A percentile compares a stretch with the other conserved stretches of the same genome.
Conservation (phyloP, 2,888 invertebrate species). For the Myopa testacea region DNA sequence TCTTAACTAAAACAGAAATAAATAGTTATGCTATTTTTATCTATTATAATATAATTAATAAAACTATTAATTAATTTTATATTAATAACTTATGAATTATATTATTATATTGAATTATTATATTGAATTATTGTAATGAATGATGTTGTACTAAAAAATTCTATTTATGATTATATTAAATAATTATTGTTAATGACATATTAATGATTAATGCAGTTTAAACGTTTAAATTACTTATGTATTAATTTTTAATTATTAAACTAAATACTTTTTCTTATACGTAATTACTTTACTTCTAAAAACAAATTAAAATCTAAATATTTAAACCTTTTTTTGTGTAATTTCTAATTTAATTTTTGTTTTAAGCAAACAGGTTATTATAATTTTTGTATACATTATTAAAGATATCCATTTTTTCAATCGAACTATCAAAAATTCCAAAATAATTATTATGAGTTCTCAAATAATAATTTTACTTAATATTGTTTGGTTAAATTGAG, state of each 20-base stretch:
- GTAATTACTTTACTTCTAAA: no score
- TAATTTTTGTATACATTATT: no score
- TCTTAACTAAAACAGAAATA: neutral
- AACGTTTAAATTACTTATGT: no score
- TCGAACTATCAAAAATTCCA: no score
- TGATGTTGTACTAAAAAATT: neutral
- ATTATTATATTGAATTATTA: neutral
- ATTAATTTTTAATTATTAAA: no score
- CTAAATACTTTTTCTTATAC: no score
- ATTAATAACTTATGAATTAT: neutral
- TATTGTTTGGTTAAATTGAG: neutral
- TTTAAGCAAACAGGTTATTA: no score
- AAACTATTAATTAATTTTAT: conserved; percentile 31
- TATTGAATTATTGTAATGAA: neutral
- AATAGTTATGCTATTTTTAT: conserved; percentile 14
- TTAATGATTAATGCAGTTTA: no score
- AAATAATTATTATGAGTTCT: conserved; percentile 21
- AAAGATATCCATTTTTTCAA: no score
- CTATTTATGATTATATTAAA: neutral
- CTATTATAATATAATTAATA: conserved; percentile 41
- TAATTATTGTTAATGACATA: neutral
- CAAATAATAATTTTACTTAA: conserved; percentile 7
- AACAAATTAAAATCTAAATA: no score
- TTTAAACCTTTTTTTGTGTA: no score
- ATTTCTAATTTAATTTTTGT: no score